Evolutionary conservation across 2,888 invertebrate species (phyloP).

Genomic region (Pollenia amentaria): DNA sequence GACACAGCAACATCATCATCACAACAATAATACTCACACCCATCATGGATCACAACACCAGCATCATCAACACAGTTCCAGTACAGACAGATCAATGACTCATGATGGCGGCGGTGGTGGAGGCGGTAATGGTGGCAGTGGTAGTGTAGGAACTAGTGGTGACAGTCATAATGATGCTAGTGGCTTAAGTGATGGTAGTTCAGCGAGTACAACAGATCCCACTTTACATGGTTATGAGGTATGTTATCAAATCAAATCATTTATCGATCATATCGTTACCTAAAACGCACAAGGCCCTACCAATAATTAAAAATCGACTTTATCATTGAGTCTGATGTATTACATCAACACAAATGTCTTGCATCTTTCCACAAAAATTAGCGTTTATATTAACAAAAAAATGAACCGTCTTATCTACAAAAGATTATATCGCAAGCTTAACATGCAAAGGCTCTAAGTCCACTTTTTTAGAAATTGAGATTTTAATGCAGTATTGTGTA

Average conservation of each 20-base stretch:
- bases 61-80: constrained; percentile 75
- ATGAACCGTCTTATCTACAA: too few relatives aligned
- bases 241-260: constrained; percentile 61
- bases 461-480: too few relatives aligned
- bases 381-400: too few relatives aligned
- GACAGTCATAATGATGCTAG: constrained; percentile 74
- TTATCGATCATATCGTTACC: too few relatives aligned
- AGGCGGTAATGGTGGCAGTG: constrained; percentile 55
- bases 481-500: too few relatives aligned
- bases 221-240: constrained; percentile 85
- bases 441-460: too few relatives aligned
- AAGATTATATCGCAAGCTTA: too few relatives aligned
- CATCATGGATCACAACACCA: constrained; percentile 74
- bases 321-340: too few relatives aligned
- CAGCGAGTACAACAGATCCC: constrained; percentile 80
- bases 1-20: constrained; percentile 75
- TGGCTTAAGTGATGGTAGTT: constrained; percentile 73
- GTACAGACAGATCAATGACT: constrained; percentile 76
- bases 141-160: constrained; percentile 71
- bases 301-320: too few relatives aligned
- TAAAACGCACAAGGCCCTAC: too few relatives aligned
- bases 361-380: too few relatives aligned
- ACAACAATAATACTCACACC: constrained; percentile 74
- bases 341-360: too few relatives aligned
- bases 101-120: constrained; percentile 78